A percentile compares a stretch with the other conserved stretches of the same genome.
Conservation (phyloP, 2,888 invertebrate genomes). For the Reticulitermes lucifugus region DNA sequence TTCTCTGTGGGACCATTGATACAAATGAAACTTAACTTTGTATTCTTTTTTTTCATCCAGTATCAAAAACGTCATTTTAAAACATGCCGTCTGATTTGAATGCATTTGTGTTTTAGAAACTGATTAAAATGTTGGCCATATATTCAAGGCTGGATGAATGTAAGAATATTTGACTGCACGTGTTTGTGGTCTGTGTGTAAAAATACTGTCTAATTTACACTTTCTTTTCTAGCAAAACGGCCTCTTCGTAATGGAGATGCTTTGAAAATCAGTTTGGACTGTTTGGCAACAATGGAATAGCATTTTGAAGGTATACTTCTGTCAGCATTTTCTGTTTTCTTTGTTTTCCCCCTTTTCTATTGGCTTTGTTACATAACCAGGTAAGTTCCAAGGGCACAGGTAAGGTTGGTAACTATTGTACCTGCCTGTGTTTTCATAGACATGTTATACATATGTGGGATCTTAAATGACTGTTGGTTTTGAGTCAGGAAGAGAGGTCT, state of each 20-base stretch:
- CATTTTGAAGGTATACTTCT: constrained; percentile 21
- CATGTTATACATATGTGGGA: too few relatives aligned
- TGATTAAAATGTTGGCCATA: not conserved
- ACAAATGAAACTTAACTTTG: not conserved
- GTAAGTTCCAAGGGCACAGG: not conserved
- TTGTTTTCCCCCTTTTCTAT: not conserved
- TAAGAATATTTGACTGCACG: not conserved
- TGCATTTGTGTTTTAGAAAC: not conserved
- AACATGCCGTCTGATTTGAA: not conserved
- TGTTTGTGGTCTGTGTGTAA: not conserved
- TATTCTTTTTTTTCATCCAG: not conserved
- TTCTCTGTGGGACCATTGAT: constrained; percentile 12
- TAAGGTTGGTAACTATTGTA: not conserved
- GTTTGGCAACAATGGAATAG: constrained; percentile 31
- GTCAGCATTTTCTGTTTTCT: not conserved
- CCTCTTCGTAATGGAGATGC: constrained; percentile 20
- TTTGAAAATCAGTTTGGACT: constrained; percentile 35
- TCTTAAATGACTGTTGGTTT: too few relatives aligned
- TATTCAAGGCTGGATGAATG: not conserved
- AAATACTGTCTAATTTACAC: constrained; percentile 28
- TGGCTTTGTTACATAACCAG: not conserved
- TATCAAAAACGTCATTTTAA: not conserved
- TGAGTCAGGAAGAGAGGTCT: too few relatives aligned
- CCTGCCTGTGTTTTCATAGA: not conserved
- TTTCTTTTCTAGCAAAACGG: constrained; percentile 37